Base-by-base conservation (phyloP, 64 coral and sea anemone genomes). In the Hydrozoanthus tunicans region DNA sequence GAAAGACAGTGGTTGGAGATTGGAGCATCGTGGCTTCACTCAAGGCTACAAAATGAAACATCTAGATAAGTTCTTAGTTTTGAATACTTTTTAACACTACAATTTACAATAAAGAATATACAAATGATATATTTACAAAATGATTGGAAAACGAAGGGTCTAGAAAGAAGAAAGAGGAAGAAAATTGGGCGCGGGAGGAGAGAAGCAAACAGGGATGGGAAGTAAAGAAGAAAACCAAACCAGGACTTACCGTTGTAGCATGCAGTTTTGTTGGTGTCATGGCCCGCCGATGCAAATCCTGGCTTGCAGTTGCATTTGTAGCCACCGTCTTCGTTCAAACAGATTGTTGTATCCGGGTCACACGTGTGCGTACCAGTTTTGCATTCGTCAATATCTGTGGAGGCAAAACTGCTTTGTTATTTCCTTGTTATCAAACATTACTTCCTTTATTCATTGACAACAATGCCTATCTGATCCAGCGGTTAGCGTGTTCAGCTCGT, bases 241-340 rank as follows among this genome's bases (percentile, higher is more conserved):
- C 55, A 17, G 1, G 7, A 82, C 80, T 66, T 15, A 82, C 80
- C 24, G 12, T 64, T 52, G 32, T 17, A 82, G 80, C 80, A 82
- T 1, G 59, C 32, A 43, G 80, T 82, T 61, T 43, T 15, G 32
- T 64, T 82, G 5, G 12, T 43, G 32, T 43, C 32, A 17, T 53
- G 14, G 12, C 51, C 80, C 59, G 27, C 8, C n/a, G 51, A 10
- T 53, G 26, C 60, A n/a, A 82, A 82, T 64, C 80, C 80, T 64
- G 80, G 59, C 13, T 82, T 82, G 61, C 80, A 82, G 59, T 82
- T 82, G 60, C 80, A 82, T 14, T 82, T 43, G 14, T 65, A 82
- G 24, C 59, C 59, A 14, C 80, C 80, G 3, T n/a, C 59, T 12
- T 82, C 80, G 26, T 82, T 82, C 25, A 82, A 14, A 62, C 80